Base-by-base conservation (phyloP, 64 coral and sea anemone species). In the Catalaphyllia jardinei region DNA sequence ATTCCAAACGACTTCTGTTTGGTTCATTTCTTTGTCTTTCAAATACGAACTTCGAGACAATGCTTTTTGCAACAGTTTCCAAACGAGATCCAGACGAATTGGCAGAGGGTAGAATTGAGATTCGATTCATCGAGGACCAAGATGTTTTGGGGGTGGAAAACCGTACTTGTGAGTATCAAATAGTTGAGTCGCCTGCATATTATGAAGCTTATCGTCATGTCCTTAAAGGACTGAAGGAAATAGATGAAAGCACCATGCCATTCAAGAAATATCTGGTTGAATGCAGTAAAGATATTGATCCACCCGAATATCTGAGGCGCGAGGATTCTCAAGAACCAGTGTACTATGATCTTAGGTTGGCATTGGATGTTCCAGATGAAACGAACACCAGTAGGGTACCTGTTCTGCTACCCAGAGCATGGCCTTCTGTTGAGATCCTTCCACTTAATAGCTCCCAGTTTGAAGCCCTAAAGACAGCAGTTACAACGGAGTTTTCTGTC, bases 1-100 rank as follows among this genome's bases (percentile, higher is more conserved):
- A 80, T 5, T 82, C 77, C 71, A 89, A 89, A 75, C 64, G 77
- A 18, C 65, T 90, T 7, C 27, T 90, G 9, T 81, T 55, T 80
- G 94, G 94, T 76, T 95, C 94, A 65, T 92, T 95, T 77, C 89
- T 95, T 72, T 95, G 94, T 55, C 52, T 95, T 67, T 95, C 94
- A 8, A 87, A 59, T 55, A 89, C 92, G 60, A 91, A 92, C 60
- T 95, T 95, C 49, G 55, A 91, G 16, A 91, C 77, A 1, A 95
- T 91, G 86, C 51, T 95, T 11, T 95, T 95, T 42, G 94, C 94
- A 84, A 95, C 94, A 24, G 86, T 95, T 17, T 49, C 64, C 38
- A 73, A 93, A 19, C 76, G 91, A 15, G 67, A 93, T 15, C 50
- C 84, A 88, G n/a, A 64, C 1, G 33, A 93, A 8, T 9, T 93